Evolutionary conservation across 92 coral and sea anemone genomes (phyloP).

Genomic region (Muricea muricata): DNA sequence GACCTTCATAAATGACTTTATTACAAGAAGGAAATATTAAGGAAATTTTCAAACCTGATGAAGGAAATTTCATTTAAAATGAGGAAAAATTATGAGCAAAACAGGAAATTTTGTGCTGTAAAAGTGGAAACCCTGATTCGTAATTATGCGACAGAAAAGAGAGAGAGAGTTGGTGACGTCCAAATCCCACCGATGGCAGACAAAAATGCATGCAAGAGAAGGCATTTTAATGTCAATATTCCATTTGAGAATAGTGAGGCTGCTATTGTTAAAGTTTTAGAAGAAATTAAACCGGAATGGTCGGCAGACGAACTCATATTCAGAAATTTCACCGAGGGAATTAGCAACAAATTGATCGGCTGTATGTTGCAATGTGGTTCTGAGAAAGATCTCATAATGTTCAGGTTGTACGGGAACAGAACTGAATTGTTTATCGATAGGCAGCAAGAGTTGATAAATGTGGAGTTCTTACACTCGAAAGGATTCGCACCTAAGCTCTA

Average conservation of each 20-base stretch:
- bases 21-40: too few relatives aligned
- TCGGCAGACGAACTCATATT: conserved; percentile 71
- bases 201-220: background rate
- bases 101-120: too few relatives aligned
- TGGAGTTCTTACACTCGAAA: conserved; percentile 69
- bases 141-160: too few relatives aligned
- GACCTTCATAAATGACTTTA: too few relatives aligned
- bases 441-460: conserved; percentile 82
- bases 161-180: too few relatives aligned
- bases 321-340: conserved; percentile 83
- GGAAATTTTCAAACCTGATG: too few relatives aligned
- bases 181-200: background rate
- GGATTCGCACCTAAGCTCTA: conserved; percentile 87
- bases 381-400: conserved; percentile 76
- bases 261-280: conserved; percentile 71
- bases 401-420: conserved; percentile 88
- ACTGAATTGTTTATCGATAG: conserved; percentile 96
- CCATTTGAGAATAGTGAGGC: conserved; percentile 74
- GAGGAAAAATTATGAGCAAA: too few relatives aligned
- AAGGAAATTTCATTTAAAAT: too few relatives aligned
- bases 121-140: too few relatives aligned
- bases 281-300: conserved; percentile 75
- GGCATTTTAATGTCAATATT: conserved; percentile 69
- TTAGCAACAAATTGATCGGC: conserved; percentile 93
- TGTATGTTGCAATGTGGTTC: conserved; percentile 64